A percentile compares a stretch with the other conserved stretches of the same genome.
phyloP scores from a whole-genome alignment of 2,113 vertebrate species.

The Pomatorhinus ruficollis region DNA sequence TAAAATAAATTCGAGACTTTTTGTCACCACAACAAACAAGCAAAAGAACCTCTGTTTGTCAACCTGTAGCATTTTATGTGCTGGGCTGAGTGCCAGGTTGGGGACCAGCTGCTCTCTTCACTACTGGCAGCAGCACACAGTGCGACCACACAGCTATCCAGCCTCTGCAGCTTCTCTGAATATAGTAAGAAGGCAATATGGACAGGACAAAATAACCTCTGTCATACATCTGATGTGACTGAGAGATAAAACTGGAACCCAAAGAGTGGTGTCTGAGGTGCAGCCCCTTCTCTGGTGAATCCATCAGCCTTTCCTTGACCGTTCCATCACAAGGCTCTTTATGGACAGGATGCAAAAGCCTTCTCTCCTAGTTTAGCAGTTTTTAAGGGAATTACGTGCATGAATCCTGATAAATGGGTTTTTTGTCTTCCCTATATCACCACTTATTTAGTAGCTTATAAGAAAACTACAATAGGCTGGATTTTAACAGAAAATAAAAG shows the following conservation, averaged over 20 bases:
- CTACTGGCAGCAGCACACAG: neutral
- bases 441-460: neutral
- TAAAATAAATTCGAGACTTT: neutral
- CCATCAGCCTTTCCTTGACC: neutral
- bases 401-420: neutral
- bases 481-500: slow-evolving; percentile 3
- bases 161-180: neutral
- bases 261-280: neutral
- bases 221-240: neutral
- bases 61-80: neutral
- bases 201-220: neutral
- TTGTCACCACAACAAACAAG: neutral
- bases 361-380: neutral
- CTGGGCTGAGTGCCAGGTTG: neutral
- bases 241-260: neutral
- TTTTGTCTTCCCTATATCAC: neutral
- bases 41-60: neutral
- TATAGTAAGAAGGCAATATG: neutral
- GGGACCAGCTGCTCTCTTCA: neutral
- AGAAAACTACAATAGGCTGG: neutral
- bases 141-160: neutral
- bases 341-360: neutral
- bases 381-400: neutral
- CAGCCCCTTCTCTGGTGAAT: neutral
- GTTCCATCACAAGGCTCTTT: neutral